These are phyloP conservation scores for Dromaius novaehollandiae DNA, from an alignment of 2,113 vertebrate genomes.

Conservation along the genomic window DNA sequence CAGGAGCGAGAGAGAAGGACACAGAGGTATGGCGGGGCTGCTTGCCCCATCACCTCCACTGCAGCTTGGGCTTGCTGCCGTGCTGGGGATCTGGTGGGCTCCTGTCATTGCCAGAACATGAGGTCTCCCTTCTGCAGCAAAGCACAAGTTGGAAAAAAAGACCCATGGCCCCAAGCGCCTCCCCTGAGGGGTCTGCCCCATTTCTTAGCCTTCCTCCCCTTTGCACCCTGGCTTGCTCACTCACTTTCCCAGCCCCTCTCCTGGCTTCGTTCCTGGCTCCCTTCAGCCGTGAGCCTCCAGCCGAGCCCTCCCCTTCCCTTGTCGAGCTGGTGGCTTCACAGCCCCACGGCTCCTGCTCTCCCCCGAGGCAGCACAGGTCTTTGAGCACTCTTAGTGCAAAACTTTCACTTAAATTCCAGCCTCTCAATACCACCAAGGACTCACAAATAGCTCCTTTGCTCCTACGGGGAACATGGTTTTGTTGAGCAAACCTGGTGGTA, in stretches of 20 bases:
- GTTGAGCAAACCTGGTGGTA: background rate
- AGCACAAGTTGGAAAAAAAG: background rate
- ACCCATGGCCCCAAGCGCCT: no score
- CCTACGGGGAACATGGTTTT: background rate
- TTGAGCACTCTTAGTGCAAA: background rate
- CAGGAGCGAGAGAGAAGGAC: fast-evolving
- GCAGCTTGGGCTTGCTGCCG: background rate
- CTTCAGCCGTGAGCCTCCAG: fast-evolving
- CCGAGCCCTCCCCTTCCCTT: background rate
- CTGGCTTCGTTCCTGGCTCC: background rate
- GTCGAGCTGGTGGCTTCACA: background rate
- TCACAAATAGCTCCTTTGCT: background rate
- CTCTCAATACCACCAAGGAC: background rate
- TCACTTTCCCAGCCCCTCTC: background rate
- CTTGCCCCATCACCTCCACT: background rate
- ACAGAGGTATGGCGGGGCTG: background rate
- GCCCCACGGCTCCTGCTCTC: no score
- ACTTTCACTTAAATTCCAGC: fast-evolving
- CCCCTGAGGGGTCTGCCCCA: background rate
- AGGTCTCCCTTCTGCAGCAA: background rate
- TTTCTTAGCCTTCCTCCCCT: background rate
- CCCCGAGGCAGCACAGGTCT: background rate
- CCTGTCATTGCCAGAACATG: background rate
- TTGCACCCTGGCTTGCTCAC: background rate
- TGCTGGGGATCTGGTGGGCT: fast-evolving